Evolutionary conservation across 2,888 invertebrate genomes (phyloP).

Genomic region (Scrobipalpa atriplicella): DNA sequence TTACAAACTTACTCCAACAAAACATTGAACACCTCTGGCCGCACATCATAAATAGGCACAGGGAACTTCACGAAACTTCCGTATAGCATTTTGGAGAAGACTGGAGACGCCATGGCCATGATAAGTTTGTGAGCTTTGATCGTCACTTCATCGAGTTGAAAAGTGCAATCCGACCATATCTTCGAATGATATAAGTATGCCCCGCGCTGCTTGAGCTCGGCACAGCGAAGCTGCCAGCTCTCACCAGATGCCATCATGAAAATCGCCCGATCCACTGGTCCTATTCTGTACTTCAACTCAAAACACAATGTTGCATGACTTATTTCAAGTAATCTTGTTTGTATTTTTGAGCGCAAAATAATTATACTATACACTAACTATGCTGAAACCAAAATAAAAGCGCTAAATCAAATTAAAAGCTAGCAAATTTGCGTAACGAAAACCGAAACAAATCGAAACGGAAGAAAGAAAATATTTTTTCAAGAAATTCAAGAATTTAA

Average conservation of each 20-base stretch:
- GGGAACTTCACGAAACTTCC: constrained; percentile 8
- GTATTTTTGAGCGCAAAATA: no score
- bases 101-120: constrained; percentile 26
- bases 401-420: no score
- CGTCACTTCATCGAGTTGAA: constrained; percentile 1
- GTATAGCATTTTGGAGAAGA: constrained; percentile 22
- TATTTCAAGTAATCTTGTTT: no score
- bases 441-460: background rate
- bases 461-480: background rate
- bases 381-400: no score
- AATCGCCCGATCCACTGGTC: background rate
- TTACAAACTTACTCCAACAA: constrained; percentile 25
- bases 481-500: background rate
- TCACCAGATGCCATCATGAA: background rate
- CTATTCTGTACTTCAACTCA: background rate
- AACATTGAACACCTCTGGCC: constrained; percentile 21
- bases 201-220: constrained; percentile 24
- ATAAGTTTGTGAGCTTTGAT: constrained; percentile 25
- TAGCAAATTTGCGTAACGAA: no score
- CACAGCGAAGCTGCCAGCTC: constrained; percentile 25
- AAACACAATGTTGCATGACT: background rate
- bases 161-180: constrained; percentile 19
- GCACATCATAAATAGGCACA: background rate
- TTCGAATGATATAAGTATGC: constrained; percentile 19
- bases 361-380: no score